Percentiles rank a stretch among this genome's conserved stretches.
These are phyloP conservation scores for Ypsolopha scabrella DNA, from an alignment of 2,888 invertebrate species.

Conservation along the genomic window DNA sequence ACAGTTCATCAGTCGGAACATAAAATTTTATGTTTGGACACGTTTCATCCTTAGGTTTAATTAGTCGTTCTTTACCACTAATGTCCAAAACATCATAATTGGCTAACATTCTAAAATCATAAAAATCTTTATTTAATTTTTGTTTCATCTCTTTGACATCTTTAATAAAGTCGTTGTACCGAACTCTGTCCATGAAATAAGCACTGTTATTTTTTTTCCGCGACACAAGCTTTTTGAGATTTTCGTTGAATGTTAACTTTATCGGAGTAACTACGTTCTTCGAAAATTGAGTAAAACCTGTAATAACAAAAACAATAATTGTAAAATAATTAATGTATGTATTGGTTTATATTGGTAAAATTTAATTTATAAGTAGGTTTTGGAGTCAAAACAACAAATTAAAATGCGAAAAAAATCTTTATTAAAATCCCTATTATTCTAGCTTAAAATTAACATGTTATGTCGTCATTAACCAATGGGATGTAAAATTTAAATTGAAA, in stretches of 20 bases:
- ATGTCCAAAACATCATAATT: slow-evolving; percentile 38
- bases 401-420: too few species aligned
- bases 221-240: slow-evolving; percentile 27
- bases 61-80: slow-evolving; percentile 29
- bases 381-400: too few species aligned
- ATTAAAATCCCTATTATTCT: too few species aligned
- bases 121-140: slow-evolving; percentile 30
- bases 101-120: slow-evolving; percentile 43
- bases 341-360: too few species aligned
- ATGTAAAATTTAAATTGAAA: too few species aligned
- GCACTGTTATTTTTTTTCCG: slow-evolving; percentile 42
- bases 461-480: too few species aligned
- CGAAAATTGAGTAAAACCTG: slow-evolving; percentile 20
- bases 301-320: slow-evolving; percentile 12
- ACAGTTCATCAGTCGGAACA: slow-evolving; percentile 36
- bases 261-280: slow-evolving; percentile 23
- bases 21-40: slow-evolving; percentile 35
- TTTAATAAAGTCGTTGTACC: slow-evolving; percentile 39
- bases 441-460: too few species aligned
- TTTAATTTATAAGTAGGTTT: too few species aligned
- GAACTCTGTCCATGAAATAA: slow-evolving; percentile 26
- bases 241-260: slow-evolving; percentile 38
- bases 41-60: slow-evolving; percentile 30
- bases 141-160: slow-evolving; percentile 35
- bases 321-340: too few species aligned